phyloP scores from a whole-genome alignment of 2,888 invertebrate species.

The Liopterus haemorrhoidalis region DNA sequence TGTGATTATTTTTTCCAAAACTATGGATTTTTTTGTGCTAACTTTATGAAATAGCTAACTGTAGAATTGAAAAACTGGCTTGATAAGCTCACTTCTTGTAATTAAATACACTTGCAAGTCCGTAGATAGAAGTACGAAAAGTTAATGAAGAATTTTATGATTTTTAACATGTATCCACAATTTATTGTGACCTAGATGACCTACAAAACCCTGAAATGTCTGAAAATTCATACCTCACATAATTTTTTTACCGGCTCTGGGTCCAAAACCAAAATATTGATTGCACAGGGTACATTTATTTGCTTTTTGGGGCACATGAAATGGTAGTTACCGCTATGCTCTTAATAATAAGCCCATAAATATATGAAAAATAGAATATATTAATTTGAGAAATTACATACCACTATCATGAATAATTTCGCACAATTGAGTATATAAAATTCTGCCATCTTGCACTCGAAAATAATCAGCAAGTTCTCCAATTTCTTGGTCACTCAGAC shows the following conservation, averaged over 20 bases:
- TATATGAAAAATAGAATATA: background rate
- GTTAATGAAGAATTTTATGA: background rate
- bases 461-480: conserved; percentile 71
- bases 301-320: background rate
- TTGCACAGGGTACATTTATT: background rate
- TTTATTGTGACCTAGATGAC: no score
- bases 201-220: no score
- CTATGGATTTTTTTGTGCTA: no score
- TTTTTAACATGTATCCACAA: background rate
- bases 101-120: conserved; percentile 8
- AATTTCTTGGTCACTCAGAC: conserved; percentile 67
- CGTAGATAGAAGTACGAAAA: conserved; percentile 5
- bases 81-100: conserved; percentile 7
- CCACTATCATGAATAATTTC: conserved; percentile 65
- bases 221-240: no score
- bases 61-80: no score
- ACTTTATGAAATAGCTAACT: no score
- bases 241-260: no score
- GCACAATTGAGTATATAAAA: conserved; percentile 70
- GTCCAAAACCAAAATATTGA: no score
- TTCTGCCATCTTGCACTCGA: conserved; percentile 70
- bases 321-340: background rate
- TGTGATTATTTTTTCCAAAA: no score
- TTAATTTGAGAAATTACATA: conserved; percentile 36
- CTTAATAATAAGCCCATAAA: background rate